Evolutionary conservation across 2,797 vertebrate species (phyloP), one percentile per base, ranked within the genome.

Genomic region (Thamnophis elegans): DNA sequence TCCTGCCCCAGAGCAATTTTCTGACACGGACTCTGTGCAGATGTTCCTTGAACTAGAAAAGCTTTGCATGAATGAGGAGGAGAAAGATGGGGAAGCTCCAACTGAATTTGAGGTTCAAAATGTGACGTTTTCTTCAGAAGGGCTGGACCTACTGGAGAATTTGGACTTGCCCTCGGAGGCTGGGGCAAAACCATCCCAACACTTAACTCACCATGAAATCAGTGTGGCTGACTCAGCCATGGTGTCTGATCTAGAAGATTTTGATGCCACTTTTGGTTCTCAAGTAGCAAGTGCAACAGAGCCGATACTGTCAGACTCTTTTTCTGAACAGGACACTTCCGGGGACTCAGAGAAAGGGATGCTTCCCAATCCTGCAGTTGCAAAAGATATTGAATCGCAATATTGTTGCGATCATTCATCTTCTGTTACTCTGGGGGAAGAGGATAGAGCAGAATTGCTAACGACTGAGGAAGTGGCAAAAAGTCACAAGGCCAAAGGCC

Each of bases 41-140:
- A 98, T 98, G 97, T 98, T 98, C 95, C 97, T 98, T 91, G 97
- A 98, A 92, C 96, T 98, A 94, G 98, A 98, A 91, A 96, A 98
- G 90, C 97, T 97, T 94, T 98, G 98, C 94, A 94, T 97, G 94
- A 97, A 93, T 0, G 98, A 98, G 92, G 98, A 98, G 25, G 26
- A 97, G 96, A 28, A 97, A 22, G 47, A 94, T 91, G 89, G 95
- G 97, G 94, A 65, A 1, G 14, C 92, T 89, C 73, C 91, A 1
- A 1, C 82, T 91, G 95, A 94, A 7, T 62, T 90, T 51, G 97
- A 98, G 88, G 94, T 92, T 88, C 96, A 95, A 90, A 88, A 95
- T 88, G 95, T 91, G 92, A 90, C 32, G 0, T 18, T 88, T 53
- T 93, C 94, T 89, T 97, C 95, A 0, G 94, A 95, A 93, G 95